Evolutionary conservation across 2,113 vertebrate species (phyloP), one percentile per base, ranked within the genome.

Genomic region (Nansenia antarctica): DNA sequence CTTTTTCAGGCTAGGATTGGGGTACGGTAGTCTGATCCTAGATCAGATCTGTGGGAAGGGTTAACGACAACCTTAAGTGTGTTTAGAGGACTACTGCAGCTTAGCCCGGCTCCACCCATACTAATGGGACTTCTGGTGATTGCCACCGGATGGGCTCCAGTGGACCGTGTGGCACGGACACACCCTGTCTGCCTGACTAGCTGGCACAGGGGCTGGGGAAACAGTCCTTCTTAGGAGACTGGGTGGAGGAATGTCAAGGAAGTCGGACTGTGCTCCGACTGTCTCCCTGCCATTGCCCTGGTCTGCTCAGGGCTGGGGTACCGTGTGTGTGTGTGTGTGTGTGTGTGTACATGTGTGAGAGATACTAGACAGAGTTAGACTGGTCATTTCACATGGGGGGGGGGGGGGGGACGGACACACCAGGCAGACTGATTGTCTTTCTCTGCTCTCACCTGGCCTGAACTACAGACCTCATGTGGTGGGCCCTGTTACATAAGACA

Each of bases 401-500:
- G 3, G 9, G n/a, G 35, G 2, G 24, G 54, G 24, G 34, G 24
- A 8, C 11, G n/a, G 35, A 62, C 32, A 15, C 32, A 20, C n/a
- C 57, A 11, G 18, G 35, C 35, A 2, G 34, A 53, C 69, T 47
- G 61, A 65, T 63, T 31, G 77, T 65, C 60, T 53, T 47, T 72
- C 77, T 76, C 62, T 37, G 20, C 53, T 65, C 71, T 80, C 80
- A 82, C 80, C 73, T 82, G 73, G 42, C 64, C 74, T 74, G n/a
- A 14, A 49, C 73, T 58, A 76, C 76, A 68, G 77, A 82, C 55
- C 62, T 75, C 79, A 76, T 72, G 62, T 78, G 9, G 68, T 18
- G 0, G 42, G 65, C 31, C 62, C 3, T 32, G 74, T 88, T 89
- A 20, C 76, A 59, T 81, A 85, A 88, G 72, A 63, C 34, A 0